Base-by-base conservation (phyloP, 2,888 invertebrate genomes). In the Xestia ashworthii region DNA sequence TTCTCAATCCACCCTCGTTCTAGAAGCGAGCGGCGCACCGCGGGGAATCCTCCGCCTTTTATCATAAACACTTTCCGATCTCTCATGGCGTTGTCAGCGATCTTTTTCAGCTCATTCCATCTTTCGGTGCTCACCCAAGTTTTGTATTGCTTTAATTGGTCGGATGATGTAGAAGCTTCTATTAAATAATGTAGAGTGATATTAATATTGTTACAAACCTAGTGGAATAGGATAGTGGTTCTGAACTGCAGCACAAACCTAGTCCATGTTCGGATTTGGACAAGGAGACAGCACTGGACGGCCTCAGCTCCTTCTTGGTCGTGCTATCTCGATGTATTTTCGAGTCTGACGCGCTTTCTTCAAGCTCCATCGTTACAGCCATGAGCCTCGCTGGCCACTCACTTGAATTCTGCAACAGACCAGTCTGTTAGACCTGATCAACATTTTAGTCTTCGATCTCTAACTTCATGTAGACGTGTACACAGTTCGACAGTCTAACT, bases 1-100 rank as follows among this genome's bases (percentile, higher is more conserved):
- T 98, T 98, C 90, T 98, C 98, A 16, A 98, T 92, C 98, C 98
- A 98, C 2, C 98, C 98, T 66, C 98, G 96, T 64, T 97, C 97
- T 6, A 97, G 92, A 12, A 98, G 95, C 2, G 98, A 98, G 81
- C 97, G 97, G 8, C 98, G 97, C 14, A 98, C 96, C 0, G 98
- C 97, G 14, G 98, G 97, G 93, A 98, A 98, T 48, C 98, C 98
- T 71, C 98, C 98, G 3, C 98, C 98, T 88, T 97, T 97, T 92
- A 98, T 97, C 90, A 97, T 97, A 89, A 98, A 98, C 50, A 98
- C 97, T 93, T 97, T 97, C 83, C 97, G 97, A 8, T 97, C 97
- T 87, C 95, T 97, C 90, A 97, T 97, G 1, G 98, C 98, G 71
- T 94, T 97, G 44, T 98, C 98, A 0, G 98, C 98, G 81, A 97